Evolutionary conservation across 2,888 invertebrate genomes (phyloP).

Genomic region (Drosophila paracracens): DNA sequence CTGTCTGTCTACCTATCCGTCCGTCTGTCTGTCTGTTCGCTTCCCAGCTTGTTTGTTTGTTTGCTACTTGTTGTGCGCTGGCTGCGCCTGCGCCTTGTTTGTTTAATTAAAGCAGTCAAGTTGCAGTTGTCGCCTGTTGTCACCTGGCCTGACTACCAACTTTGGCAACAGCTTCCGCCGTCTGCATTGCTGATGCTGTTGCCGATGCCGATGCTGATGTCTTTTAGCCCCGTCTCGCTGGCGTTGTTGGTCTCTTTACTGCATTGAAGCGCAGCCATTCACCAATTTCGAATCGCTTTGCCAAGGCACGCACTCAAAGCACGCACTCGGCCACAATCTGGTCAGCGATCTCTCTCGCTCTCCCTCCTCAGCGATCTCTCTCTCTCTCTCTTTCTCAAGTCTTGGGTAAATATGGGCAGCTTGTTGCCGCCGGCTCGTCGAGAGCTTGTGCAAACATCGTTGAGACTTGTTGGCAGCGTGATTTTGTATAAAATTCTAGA

Average conservation of each 20-base stretch:
- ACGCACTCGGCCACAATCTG: conserved; percentile 29
- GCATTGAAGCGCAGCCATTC: conserved; percentile 77
- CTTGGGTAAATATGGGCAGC: conserved; percentile 72
- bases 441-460: conserved; percentile 76
- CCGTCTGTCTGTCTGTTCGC: background rate
- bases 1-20: conserved; percentile 32
- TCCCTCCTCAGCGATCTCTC: conserved; percentile 14
- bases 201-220: background rate
- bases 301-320: conserved; percentile 44
- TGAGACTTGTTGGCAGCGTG: conserved; percentile 81
- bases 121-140: conserved; percentile 43
- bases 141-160: conserved; percentile 61
- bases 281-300: conserved; percentile 59
- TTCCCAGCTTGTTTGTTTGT: conserved; percentile 31
- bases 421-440: conserved; percentile 28
- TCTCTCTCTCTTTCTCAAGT: conserved; percentile 48
- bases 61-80: conserved; percentile 30
- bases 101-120: conserved; percentile 74
- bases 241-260: conserved; percentile 59
- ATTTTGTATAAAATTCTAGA: conserved; percentile 74
- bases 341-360: conserved; percentile 38
- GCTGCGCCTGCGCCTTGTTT: conserved; percentile 60
- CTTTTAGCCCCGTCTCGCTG: conserved; percentile 1
- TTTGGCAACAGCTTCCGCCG: conserved; percentile 79
- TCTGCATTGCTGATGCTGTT: conserved; percentile 29